These are phyloP conservation scores for Melieria picta DNA, from an alignment of 2,888 invertebrate genomes.

Conservation along the genomic window DNA sequence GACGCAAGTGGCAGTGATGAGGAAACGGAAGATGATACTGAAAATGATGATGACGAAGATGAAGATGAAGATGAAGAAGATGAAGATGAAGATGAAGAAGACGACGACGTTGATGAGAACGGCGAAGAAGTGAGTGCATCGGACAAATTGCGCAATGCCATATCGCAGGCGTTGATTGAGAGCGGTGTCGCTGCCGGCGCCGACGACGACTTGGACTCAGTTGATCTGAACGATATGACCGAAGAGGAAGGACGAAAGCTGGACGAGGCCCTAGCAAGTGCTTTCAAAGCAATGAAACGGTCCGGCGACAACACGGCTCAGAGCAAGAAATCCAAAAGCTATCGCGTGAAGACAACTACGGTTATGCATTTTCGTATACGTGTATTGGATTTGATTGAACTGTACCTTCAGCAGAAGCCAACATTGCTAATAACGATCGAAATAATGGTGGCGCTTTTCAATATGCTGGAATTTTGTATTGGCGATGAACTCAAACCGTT, in stretches of 20 bases:
- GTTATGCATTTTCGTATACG: constrained; percentile 78
- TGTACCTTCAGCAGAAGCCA: constrained; percentile 77
- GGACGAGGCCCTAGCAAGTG: constrained; percentile 78
- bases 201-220: constrained; percentile 74
- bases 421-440: constrained; percentile 75
- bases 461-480: constrained; percentile 76
- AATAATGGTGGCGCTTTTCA: constrained; percentile 75
- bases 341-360: constrained; percentile 73
- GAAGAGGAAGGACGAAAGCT: constrained; percentile 80
- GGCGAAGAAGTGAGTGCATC: constrained; percentile 73
- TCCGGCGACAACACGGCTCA: constrained; percentile 45
- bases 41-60: constrained; percentile 61
- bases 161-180: constrained; percentile 76
- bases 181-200: constrained; percentile 60
- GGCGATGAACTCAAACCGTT: constrained; percentile 76
- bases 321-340: constrained; percentile 68
- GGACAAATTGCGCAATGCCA: constrained; percentile 76
- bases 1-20: constrained; percentile 67
- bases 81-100: constrained; percentile 58
- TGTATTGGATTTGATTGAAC: constrained; percentile 79
- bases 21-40: constrained; percentile 53
- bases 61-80: constrained; percentile 65
- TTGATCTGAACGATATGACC: constrained; percentile 79
- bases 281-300: constrained; percentile 69
- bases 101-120: constrained; percentile 65